Base-by-base conservation (phyloP, 2,888 invertebrate genomes). In the Cryptocephalus primarius region DNA sequence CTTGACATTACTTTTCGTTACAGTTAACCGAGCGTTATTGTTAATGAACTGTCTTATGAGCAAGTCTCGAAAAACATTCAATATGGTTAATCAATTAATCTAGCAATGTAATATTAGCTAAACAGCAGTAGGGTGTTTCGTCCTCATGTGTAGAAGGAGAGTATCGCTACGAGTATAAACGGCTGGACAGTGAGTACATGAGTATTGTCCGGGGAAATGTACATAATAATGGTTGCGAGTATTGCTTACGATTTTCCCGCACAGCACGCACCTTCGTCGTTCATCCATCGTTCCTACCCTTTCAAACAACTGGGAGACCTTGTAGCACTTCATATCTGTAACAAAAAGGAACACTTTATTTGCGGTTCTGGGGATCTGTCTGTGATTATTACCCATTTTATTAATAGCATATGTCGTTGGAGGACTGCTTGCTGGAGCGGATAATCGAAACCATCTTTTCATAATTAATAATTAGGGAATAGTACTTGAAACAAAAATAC, bases 221-320 rank as follows among this genome's bases (percentile, higher is more conserved):
- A 77, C 77, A 65, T 77, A 76, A 68, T 77, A 77, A 64, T 77
- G 77, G 67, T 77, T 77, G 58, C 77, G 71, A 51, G 76, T 75
- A 67, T 78, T 77, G 69, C 76, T 76, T 57, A 78, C 77, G 61
- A 77, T 73, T 71, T 77, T 78, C 59, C 77, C 77, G 68, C 77
- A 78, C 62, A 77, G 68, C 57, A 75, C 73, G 67, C 77, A 77
- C 58, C 76, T 68, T 63, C 75, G 69, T 64, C 75, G 67, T 66
- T 77, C 76, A 68, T 76, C 76, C 72, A 69, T 72, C 60, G 71
- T 70, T 61, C 74, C 76, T 57, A 75, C 75, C 61, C 76, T 69
- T 67, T 75, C 76, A 70, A 77, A 77, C 64, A 77, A 72, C 67
- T 76, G 76, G 60, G 76, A 76, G 62, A 77, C 76, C 52, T 69